phyloP scores from a whole-genome alignment of 2,888 invertebrate genomes.

The Aphrophora alni region DNA sequence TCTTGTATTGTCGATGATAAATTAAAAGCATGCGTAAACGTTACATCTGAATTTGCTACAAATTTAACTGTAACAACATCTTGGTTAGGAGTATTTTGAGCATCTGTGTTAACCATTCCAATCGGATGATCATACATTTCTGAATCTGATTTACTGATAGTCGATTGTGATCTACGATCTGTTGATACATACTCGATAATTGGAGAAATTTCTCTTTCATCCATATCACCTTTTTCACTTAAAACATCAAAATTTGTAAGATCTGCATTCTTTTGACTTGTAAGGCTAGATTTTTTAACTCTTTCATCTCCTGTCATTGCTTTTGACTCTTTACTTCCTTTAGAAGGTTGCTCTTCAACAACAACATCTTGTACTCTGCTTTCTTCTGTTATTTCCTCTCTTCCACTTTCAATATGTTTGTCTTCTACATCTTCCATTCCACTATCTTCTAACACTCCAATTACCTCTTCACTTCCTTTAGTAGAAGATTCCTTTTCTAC shows the following conservation, averaged over 20 bases:
- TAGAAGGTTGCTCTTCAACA: too few species aligned
- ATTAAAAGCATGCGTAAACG: slow-evolving; percentile 48
- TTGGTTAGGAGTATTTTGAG: slow-evolving; percentile 31
- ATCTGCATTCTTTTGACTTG: background rate
- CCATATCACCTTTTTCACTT: background rate
- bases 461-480: background rate
- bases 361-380: background rate
- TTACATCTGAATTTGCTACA: slow-evolving; percentile 40
- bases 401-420: too few species aligned
- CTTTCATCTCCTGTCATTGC: background rate
- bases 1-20: slow-evolving; percentile 46
- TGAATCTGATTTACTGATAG: background rate
- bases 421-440: too few species aligned
- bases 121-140: background rate
- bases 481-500: background rate
- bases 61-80: slow-evolving; percentile 50
- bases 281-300: background rate
- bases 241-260: background rate
- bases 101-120: slow-evolving; percentile 28
- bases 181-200: background rate
- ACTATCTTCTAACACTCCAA: too few species aligned
- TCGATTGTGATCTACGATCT: background rate
- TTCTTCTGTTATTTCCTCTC: background rate
- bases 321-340: background rate
- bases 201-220: background rate